Evolutionary conservation across 30 jellyfish, hydroid and myxozoan genomes (phyloP).

Genomic region (Mastigias papua): DNA sequence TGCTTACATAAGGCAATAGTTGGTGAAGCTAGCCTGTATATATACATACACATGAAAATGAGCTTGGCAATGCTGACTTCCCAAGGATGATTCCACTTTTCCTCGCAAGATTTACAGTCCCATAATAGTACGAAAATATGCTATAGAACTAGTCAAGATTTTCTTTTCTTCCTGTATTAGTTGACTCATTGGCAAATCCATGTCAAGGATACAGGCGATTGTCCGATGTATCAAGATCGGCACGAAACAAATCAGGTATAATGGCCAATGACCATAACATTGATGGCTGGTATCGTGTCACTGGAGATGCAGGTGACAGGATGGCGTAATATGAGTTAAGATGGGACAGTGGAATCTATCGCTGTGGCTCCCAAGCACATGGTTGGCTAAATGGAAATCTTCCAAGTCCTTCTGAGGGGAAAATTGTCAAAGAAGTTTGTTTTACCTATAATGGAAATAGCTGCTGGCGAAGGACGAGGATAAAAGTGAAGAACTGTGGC

Average conservation of each 20-base stretch:
- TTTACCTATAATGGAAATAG: no score
- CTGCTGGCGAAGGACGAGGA: no score
- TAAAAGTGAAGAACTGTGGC: no score
- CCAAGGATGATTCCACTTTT: not conserved
- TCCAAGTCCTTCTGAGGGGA: not conserved
- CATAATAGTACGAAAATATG: not conserved
- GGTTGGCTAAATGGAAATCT: slow-evolving; percentile 7
- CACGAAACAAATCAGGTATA: not conserved
- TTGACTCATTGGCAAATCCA: not conserved
- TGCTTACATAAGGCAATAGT: no score
- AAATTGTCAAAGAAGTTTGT: no score
- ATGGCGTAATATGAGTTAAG: not conserved
- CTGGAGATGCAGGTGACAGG: not conserved
- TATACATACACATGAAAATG: not conserved
- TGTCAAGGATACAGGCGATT: not conserved
- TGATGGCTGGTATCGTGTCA: slow-evolving; percentile 22
- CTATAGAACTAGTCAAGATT: not conserved
- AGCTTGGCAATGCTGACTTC: no score
- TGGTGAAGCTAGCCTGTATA: no score
- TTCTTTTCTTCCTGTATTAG: not conserved
- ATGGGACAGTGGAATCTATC: not conserved
- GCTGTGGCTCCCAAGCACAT: not conserved
- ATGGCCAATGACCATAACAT: not conserved
- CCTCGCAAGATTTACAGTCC: not conserved
- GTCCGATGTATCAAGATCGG: slow-evolving; percentile 15